Percentiles rank a stretch among this genome's conserved stretches.
phyloP scores from a whole-genome alignment of 2,113 vertebrate genomes.

The Pollimyrus isidori region DNA sequence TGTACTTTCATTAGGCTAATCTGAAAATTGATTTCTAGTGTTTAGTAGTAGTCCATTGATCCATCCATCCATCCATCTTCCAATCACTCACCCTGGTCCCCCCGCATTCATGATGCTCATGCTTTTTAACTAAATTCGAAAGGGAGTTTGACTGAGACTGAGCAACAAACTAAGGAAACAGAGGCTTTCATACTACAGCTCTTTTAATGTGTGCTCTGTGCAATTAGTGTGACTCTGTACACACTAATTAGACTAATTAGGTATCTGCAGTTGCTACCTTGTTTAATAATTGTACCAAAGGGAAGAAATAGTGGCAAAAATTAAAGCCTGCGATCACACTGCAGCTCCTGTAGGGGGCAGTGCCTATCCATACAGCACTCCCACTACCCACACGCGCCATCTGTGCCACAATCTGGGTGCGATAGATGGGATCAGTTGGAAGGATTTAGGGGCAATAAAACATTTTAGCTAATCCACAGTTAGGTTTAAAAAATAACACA shows the following conservation, averaged over 20 bases:
- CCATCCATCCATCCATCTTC: neutral
- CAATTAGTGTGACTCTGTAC: neutral
- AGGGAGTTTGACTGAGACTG: neutral
- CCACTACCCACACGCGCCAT: neutral
- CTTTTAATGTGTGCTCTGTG: neutral
- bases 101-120: neutral
- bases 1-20: neutral
- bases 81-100: neutral
- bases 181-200: neutral
- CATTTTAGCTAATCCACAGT: neutral
- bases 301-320: neutral
- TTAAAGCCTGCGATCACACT: neutral
- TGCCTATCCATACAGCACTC: neutral
- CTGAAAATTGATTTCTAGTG: neutral
- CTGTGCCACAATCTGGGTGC: neutral
- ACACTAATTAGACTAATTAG: neutral
- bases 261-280: neutral
- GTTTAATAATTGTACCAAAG: neutral
- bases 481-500: neutral
- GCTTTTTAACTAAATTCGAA: neutral
- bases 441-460: neutral
- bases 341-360: constrained; percentile 5
- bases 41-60: neutral
- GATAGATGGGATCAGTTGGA: neutral
- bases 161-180: neutral